phyloP scores from a whole-genome alignment of 64 coral and sea anemone species.

The Cladopsammia gracilis region DNA sequence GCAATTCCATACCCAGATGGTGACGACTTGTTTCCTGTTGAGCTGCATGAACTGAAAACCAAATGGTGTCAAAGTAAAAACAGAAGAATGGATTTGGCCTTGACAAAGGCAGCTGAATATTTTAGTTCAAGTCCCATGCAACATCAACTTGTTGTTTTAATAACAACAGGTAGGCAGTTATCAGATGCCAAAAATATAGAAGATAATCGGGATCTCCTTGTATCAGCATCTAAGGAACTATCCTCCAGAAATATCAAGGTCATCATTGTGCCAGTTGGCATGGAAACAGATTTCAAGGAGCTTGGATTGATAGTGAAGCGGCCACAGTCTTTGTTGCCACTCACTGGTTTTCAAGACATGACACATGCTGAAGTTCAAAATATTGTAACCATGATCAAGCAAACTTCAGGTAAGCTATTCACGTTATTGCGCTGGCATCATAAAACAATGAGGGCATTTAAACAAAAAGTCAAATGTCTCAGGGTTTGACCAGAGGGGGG shows the following conservation, averaged over 20 bases:
- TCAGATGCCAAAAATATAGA: not conserved
- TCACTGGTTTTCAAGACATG: slow-evolving; percentile 1
- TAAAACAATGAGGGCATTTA: too few species aligned
- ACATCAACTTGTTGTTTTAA: not conserved
- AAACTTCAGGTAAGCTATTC: slow-evolving; percentile 7
- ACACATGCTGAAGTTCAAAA: not conserved
- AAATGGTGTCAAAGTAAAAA: not conserved
- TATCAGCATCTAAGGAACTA: not conserved
- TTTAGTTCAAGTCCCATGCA: not conserved
- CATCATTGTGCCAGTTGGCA: slow-evolving; percentile 7
- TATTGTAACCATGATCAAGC: not conserved
- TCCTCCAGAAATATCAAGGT: not conserved
- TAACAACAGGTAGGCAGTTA: slow-evolving; percentile 14
- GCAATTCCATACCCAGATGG: not conserved
- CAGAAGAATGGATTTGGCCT: not conserved
- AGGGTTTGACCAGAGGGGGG: too few species aligned
- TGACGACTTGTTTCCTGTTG: not conserved
- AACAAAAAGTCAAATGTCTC: too few species aligned
- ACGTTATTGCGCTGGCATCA: too few species aligned
- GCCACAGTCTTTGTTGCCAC: not conserved
- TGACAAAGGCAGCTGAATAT: not conserved
- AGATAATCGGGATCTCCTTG: not conserved
- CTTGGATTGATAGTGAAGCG: slow-evolving; percentile 43
- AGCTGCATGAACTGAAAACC: too few species aligned
- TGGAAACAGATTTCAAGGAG: slow-evolving; percentile 11